Percentiles rank a stretch among this genome's conserved stretches.
phyloP scores from a whole-genome alignment of 2,113 vertebrate genomes.

The Cyphomyrus plagiostoma region DNA sequence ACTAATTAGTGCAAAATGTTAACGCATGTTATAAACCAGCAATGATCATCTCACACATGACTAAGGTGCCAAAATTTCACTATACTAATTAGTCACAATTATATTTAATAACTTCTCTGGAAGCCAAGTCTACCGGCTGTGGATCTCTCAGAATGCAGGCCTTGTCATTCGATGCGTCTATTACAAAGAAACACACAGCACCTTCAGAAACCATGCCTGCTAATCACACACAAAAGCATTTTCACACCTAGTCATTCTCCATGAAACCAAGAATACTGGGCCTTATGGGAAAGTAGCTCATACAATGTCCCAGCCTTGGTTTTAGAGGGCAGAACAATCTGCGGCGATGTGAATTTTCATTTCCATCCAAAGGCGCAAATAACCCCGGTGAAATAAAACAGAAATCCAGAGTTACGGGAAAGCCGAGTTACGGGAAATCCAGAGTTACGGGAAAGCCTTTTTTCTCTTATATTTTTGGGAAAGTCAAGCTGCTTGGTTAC shows the following conservation, averaged over 20 bases:
- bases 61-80: conserved; percentile 63
- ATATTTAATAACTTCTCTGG: conserved; percentile 68
- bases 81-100: conserved; percentile 74
- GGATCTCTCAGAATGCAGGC: neutral
- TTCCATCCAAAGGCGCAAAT: neutral
- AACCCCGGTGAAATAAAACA: neutral
- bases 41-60: conserved; percentile 63
- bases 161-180: neutral
- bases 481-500: neutral
- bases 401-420: neutral
- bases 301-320: neutral
- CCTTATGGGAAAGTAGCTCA: neutral
- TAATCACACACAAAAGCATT: neutral
- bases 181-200: neutral
- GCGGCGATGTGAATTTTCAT: neutral
- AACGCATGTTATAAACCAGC: conserved; percentile 67
- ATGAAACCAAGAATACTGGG: neutral
- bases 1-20: conserved; percentile 70
- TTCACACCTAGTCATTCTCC: neutral
- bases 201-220: neutral
- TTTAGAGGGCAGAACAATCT: neutral
- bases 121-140: conserved; percentile 56
- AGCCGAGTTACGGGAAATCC: neutral
- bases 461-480: neutral
- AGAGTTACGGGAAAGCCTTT: neutral